Conservation (phyloP, 1,140 invertebrate species). For the Papilio xuthus region DNA sequence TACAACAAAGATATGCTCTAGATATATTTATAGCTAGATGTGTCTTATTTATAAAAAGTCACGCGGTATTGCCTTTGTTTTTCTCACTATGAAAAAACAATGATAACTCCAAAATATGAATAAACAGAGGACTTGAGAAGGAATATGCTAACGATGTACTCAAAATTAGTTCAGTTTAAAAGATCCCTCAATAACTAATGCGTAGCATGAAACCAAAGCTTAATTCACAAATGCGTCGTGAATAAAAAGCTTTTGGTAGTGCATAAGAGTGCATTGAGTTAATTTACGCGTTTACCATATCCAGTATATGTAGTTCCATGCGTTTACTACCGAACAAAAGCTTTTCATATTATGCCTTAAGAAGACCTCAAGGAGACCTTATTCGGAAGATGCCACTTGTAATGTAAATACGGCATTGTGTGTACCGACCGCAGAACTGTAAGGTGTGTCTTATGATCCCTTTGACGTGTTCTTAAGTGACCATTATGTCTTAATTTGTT, state of each 20-base stretch:
- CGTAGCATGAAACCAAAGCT: too few species aligned
- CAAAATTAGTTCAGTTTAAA: too few species aligned
- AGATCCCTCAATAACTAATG: too few species aligned
- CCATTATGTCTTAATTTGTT: conserved; percentile 40
- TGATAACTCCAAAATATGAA: too few species aligned
- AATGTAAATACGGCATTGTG: conserved; percentile 72
- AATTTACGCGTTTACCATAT: conserved; percentile 47
- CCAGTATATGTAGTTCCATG: conserved; percentile 40
- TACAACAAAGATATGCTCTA: conserved; percentile 48
- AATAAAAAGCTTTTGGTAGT: too few species aligned
- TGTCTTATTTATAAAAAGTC: not conserved
- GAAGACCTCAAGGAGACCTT: conserved; percentile 65
- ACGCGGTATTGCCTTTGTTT: not conserved
- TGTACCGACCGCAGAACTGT: conserved; percentile 49
- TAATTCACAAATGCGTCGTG: too few species aligned
- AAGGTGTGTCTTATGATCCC: conserved; percentile 43
- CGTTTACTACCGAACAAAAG: conserved; percentile 64
- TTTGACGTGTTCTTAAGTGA: conserved; percentile 35
- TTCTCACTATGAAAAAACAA: too few species aligned
- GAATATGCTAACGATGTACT: too few species aligned
- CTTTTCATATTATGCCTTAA: conserved; percentile 69
- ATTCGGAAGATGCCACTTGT: conserved; percentile 77
- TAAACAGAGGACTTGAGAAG: too few species aligned
- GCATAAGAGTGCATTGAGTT: too few species aligned
- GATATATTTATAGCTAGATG: conserved; percentile 44